These are phyloP conservation scores for Pomatostomus ruficeps DNA, from an alignment of 2,113 vertebrate species.

Conservation along the genomic window DNA sequence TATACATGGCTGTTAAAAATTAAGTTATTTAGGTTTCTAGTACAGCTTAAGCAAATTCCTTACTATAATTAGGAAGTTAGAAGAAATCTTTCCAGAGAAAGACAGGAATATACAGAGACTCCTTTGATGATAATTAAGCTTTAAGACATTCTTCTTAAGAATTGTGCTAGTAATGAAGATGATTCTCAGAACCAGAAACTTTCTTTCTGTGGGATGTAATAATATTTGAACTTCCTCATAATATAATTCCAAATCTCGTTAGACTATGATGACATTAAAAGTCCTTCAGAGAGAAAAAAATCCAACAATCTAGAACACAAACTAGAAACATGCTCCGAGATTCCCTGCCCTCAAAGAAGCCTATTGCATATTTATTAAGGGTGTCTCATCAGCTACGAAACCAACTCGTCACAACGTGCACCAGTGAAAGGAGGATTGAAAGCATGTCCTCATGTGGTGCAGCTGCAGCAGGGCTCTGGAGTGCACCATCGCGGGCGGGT, in stretches of 20 bases:
- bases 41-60: background rate
- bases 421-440: background rate
- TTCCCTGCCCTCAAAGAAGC: background rate
- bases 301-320: background rate
- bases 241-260: background rate
- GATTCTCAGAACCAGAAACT: background rate
- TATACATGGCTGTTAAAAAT: background rate
- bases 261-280: background rate
- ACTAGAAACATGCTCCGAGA: background rate
- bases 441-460: too few species aligned
- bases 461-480: background rate
- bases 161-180: background rate
- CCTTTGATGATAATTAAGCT: background rate
- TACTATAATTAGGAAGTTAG: background rate
- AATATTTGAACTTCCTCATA: background rate
- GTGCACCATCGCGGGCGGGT: fast-evolving
- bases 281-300: background rate
- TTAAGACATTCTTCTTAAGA: background rate
- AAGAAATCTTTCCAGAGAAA: background rate
- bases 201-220: background rate
- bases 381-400: background rate
- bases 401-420: fast-evolving
- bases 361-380: background rate
- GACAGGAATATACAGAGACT: background rate
- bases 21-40: background rate